Evolutionary conservation across 2,113 vertebrate genomes (phyloP).

Genomic region (Astur gentilis): DNA sequence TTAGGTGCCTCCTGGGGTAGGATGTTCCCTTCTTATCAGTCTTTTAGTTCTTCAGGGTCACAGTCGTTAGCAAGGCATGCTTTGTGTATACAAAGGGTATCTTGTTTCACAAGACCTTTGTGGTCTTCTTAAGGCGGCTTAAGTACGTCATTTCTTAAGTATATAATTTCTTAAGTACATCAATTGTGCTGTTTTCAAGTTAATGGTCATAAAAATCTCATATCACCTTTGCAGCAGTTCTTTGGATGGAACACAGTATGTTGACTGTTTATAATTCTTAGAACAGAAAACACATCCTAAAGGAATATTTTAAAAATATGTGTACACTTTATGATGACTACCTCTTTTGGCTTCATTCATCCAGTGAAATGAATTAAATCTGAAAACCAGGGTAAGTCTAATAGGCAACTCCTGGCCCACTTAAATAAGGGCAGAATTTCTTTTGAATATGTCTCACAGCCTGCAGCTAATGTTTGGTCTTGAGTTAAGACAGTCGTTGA

Average conservation of each 20-base stretch:
- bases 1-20: too few species aligned
- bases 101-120: too few species aligned
- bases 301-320: background rate
- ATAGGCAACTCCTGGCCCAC: background rate
- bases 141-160: too few species aligned
- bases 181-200: background rate
- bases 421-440: background rate
- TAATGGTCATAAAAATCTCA: background rate
- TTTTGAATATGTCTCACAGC: background rate
- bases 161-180: too few species aligned
- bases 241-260: background rate
- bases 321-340: background rate
- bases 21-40: too few species aligned
- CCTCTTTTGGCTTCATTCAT: background rate
- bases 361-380: background rate
- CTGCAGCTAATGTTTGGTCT: background rate
- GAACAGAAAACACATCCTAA: background rate
- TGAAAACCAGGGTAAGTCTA: background rate
- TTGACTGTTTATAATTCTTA: background rate
- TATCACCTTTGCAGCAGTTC: background rate
- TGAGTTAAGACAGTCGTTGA: too few species aligned
- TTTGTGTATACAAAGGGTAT: too few species aligned
- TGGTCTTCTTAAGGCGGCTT: background rate
- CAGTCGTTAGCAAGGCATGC: too few species aligned
- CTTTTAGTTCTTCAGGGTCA: too few species aligned